Evolutionary conservation across 2,797 vertebrate genomes (phyloP), one percentile per base, ranked within the genome.

Genomic region (Leucoraja ocellata): DNA sequence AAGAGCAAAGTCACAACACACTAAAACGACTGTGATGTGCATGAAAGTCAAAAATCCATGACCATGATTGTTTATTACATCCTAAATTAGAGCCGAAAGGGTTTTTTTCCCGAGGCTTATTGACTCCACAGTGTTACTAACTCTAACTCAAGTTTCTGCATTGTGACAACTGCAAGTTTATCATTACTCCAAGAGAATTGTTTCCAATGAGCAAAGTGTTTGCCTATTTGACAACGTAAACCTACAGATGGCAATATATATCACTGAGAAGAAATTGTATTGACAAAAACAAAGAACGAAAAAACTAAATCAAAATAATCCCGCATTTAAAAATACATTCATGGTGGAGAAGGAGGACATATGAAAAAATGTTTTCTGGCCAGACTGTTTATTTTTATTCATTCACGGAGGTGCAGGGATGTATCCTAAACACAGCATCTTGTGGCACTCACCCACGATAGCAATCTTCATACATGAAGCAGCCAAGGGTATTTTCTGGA

Each of bases 31-130:
- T 74, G 23, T 76, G 0, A 21, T 73, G 65, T 46, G 54, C 18
- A 74, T 54, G 25, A 21, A 74, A 91, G 90, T 54, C 71, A 92
- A 74, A 92, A 92, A 39, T 74, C 90, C 54, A 68, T n/a, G 68
- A 73, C 10, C 1, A 65, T 73, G 4, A 39, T 54, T 91, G 39
- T 25, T 54, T 91, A 54, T 74, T 46, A 91, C 28, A 14, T 1
- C 32, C 16, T 90, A 36, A 18, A 90, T 13, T 10, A 10, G 36
- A 46, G 36, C 6, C 8, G 39, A 74, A 16, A 28, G 25, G 13
- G n/a, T 76, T 76, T 3, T n/a, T 58, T 73, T 91, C 74, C n/a
- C 25, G 6, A 7, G 11, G 90, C 71, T 92, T 92, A 54, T 92
- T 58, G 71, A 14, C 10, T 76, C 39, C 4, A 28, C n/a, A 54